These are phyloP conservation scores for Coremacera marginata DNA, from an alignment of 2,888 invertebrate species.

Conservation along the genomic window DNA sequence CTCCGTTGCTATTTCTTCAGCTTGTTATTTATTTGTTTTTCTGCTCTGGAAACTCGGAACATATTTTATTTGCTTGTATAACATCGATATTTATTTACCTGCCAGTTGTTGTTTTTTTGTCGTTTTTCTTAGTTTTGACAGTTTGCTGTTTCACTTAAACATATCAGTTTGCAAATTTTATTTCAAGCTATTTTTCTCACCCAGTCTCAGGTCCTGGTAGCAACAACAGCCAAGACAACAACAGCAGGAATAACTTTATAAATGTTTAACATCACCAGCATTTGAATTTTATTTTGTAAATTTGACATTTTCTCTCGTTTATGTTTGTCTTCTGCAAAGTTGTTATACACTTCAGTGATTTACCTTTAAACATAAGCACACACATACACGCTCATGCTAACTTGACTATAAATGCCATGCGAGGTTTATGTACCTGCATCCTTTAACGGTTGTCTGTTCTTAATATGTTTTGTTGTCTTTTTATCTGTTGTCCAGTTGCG, in stretches of 20 bases:
- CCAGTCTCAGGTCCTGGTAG: not conserved
- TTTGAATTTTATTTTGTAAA: conserved; percentile 35
- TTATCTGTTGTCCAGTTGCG: not conserved
- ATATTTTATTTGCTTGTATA: conserved; percentile 1
- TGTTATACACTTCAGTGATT: conserved; percentile 20
- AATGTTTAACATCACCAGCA: conserved; percentile 35
- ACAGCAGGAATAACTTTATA: conserved; percentile 24
- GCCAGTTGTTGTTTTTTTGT: not conserved
- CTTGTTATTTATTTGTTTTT: too few species aligned
- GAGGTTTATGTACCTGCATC: not conserved
- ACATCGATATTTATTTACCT: not conserved
- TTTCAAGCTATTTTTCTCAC: not conserved
- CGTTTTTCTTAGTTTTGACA: conserved; percentile 1
- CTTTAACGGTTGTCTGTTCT: not conserved
- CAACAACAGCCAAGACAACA: conserved; percentile 13
- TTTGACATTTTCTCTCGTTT: conserved; percentile 33
- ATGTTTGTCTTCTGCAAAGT: conserved; percentile 23
- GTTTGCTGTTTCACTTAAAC: conserved; percentile 15
- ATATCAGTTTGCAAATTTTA: not conserved
- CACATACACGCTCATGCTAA: not conserved
- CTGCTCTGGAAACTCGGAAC: not conserved
- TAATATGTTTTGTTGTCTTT: not conserved
- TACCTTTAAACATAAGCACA: conserved; percentile 15
- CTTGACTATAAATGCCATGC: not conserved
- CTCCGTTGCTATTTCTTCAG: too few species aligned